Evolutionary conservation across 2,888 invertebrate genomes (phyloP).

Genomic region (Drosophila stalkeri): DNA sequence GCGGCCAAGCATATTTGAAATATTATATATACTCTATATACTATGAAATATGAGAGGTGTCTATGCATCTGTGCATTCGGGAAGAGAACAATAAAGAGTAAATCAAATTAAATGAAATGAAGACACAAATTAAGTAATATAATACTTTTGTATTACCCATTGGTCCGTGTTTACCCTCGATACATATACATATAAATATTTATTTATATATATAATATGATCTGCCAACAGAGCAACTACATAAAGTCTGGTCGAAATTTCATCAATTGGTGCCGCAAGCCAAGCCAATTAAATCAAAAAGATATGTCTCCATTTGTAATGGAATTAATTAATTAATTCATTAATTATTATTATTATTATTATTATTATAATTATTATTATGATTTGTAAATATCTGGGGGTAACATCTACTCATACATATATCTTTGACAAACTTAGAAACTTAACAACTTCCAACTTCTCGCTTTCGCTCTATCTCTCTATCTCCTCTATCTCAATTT

Average conservation of each 20-base stretch:
- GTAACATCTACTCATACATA: constrained; percentile 13
- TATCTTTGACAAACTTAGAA: constrained; percentile 3
- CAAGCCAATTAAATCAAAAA: constrained; percentile 56
- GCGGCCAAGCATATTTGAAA: constrained; percentile 37
- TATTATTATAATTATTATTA: constrained; percentile 5
- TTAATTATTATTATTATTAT: constrained; percentile 4
- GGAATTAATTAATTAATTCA: constrained; percentile 32
- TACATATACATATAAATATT: not conserved
- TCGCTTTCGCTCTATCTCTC: not conserved
- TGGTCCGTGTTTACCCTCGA: constrained; percentile 57
- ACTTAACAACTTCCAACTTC: constrained; percentile 9
- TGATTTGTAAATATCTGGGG: constrained; percentile 33
- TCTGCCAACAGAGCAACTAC: constrained; percentile 37
- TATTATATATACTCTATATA: constrained; percentile 30
- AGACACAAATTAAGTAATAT: not conserved
- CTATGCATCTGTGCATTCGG: not conserved
- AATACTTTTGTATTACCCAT: constrained; percentile 39
- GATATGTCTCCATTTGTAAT: constrained; percentile 75
- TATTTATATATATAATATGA: constrained; percentile 1
- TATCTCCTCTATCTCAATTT: not conserved
- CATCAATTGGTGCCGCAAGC: constrained; percentile 73
- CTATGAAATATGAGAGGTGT: constrained; percentile 1
- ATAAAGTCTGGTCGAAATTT: constrained; percentile 40
- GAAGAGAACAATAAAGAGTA: not conserved
- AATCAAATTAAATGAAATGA: not conserved